These are phyloP conservation scores for Minunthozetes semirufus DNA, from an alignment of 2,888 invertebrate genomes.

Conservation along the genomic window DNA sequence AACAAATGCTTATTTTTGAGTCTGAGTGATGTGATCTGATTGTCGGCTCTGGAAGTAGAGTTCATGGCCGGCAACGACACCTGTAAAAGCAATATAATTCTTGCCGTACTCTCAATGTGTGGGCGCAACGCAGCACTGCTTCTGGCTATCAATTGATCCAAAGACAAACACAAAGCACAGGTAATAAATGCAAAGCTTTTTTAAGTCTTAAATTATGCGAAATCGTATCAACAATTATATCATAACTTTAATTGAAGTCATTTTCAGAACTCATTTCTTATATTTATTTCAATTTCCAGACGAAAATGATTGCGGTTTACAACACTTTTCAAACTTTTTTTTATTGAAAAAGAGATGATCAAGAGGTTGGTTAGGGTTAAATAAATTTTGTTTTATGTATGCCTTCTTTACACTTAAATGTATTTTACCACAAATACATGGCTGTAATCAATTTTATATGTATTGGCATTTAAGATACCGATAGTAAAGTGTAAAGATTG, in stretches of 20 bases:
- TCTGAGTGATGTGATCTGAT: conserved; percentile 17
- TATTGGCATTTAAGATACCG: no score
- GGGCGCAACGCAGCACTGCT: conserved; percentile 16
- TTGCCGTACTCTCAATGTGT: conserved; percentile 13
- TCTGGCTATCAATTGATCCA: conserved; percentile 9
- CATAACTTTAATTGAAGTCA: not conserved
- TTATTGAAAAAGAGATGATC: no score
- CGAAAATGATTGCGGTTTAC: no score
- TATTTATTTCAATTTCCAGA: no score
- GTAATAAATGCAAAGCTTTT: not conserved
- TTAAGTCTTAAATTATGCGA: not conserved
- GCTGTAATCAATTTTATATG: no score
- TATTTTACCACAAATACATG: no score
- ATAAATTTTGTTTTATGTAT: no score
- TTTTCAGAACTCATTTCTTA: not conserved
- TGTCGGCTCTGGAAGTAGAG: not conserved
- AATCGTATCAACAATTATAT: not conserved
- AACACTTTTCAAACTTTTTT: no score
- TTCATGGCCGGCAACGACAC: conserved; percentile 27
- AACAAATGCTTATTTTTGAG: not conserved
- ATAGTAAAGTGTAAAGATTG: no score
- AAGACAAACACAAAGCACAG: conserved; percentile 7
- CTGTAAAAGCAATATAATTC: conserved; percentile 13
- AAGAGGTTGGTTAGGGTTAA: no score
- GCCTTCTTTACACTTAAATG: no score